A percentile compares a stretch with the other conserved stretches of the same genome.
These are phyloP conservation scores for Piscicola geometra DNA, from an alignment of 2,888 invertebrate species.

Conservation along the genomic window DNA sequence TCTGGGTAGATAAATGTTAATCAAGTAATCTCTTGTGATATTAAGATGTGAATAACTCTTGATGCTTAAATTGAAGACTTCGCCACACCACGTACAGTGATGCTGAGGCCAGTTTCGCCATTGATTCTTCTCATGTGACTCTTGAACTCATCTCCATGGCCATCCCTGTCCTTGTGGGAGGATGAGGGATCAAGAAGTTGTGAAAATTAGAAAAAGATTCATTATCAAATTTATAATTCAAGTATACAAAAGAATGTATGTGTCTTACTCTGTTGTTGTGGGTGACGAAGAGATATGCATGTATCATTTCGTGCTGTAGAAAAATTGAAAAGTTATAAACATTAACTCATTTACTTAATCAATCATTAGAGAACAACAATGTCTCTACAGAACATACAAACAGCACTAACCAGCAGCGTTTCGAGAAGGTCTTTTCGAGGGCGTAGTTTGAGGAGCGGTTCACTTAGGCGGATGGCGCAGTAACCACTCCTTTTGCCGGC, in stretches of 20 bases:
- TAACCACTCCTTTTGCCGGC: constrained; percentile 66
- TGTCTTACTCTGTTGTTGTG: constrained; percentile 40
- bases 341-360: no score
- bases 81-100: constrained; percentile 71
- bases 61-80: no score
- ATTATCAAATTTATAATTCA: no score
- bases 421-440: constrained; percentile 91
- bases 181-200: not conserved
- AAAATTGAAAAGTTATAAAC: no score
- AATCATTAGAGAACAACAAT: no score
- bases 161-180: constrained; percentile 70
- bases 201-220: no score
- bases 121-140: constrained; percentile 91
- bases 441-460: constrained; percentile 82
- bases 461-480: constrained; percentile 79
- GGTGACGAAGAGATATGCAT: constrained; percentile 88
- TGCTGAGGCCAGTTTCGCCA: constrained; percentile 74
- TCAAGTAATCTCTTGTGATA: no score
- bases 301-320: constrained; percentile 94
- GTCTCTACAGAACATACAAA: no score
- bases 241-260: not conserved
- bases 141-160: constrained; percentile 89
- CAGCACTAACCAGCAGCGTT: constrained; percentile 71
- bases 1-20: no score
- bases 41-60: no score